Percentiles rank a stretch among this genome's conserved stretches.
Conservation (phyloP, 2,888 invertebrate species). For the Drosophila quinaria region DNA sequence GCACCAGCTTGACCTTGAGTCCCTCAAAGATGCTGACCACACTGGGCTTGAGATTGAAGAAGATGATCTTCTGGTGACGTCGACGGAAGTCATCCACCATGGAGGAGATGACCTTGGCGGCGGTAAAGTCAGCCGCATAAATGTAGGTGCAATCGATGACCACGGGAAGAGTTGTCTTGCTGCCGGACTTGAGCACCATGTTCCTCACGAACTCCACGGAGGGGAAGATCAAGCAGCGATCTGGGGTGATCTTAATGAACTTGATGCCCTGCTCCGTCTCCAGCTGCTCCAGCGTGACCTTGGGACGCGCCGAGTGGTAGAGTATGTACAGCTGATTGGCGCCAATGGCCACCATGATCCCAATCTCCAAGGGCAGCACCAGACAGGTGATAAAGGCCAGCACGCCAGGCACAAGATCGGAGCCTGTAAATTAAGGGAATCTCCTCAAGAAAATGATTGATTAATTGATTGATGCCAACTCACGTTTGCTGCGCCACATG, state of each 20-base stretch:
- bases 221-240: constrained; percentile 96
- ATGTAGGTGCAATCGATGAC: constrained; percentile 95
- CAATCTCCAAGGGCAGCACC: constrained; percentile 93
- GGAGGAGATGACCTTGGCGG: constrained; percentile 92
- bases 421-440: constrained; percentile 87
- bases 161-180: constrained; percentile 89
- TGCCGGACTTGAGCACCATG: constrained; percentile 92
- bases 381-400: constrained; percentile 95
- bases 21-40: constrained; percentile 93
- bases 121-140: constrained; percentile 95
- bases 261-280: constrained; percentile 90
- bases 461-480: constrained; percentile 81
- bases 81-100: constrained; percentile 91
- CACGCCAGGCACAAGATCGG: constrained; percentile 93
- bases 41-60: constrained; percentile 93
- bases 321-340: constrained; percentile 94
- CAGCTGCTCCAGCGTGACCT: constrained; percentile 92
- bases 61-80: constrained; percentile 91
- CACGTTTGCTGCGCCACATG: constrained; percentile 95
- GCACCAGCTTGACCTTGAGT: constrained; percentile 71
- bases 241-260: constrained; percentile 93
- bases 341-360: constrained; percentile 93
- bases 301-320: constrained; percentile 94
- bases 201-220: constrained; percentile 95
- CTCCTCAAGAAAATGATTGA: background rate